Base-by-base conservation (phyloP, 2,888 invertebrate genomes). In the Xestia rhomboidea region DNA sequence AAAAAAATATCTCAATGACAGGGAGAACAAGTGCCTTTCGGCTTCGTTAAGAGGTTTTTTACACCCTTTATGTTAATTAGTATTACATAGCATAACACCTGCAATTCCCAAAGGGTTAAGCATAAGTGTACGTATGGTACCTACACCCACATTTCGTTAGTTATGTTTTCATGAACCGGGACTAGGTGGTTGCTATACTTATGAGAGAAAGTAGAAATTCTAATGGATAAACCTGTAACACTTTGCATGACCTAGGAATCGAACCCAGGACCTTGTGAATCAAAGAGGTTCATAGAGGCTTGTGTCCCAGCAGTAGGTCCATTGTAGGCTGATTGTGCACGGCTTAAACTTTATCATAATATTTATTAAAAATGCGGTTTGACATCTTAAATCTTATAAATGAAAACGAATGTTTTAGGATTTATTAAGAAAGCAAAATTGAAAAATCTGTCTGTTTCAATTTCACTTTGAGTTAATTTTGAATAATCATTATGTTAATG, bases 401-500 rank as follows among this genome's bases (percentile, higher is more conserved):
- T 18, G 6, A 41, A 75, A 63, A 76, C 10, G 3, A 8, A 49
- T 51, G 30, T 63, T 13, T n/a, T 10, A 70, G 21, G 13, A 24
- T 27, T n/a, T 10, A n/a, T 13, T 21, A 44, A 3, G 0, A 71
- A 41, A 41, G 13, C 18, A 11, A 41, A 72, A 57, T 72, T 38
- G n/a, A 60, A 73, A 73, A 46, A 38, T n/a, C 21, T 18, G 34
- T 24, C 46, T 21, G 34, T 6, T 27, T 74, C 24, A 30, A 75
- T 74, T 49, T 49, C 8, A n/a, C 49, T 49, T 41, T 41, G 41
- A 76, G 41, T 49, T 76, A 15, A 63, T 63, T 62, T 63, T 30
- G n/a, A 34, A 44, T 30, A 15, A 63, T 34, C 6, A 30, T 34
- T 21, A 30, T 30, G 49, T 63, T 6, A 62, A 34, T 1, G 7